Percentiles rank a stretch among this genome's conserved stretches.
phyloP scores from a whole-genome alignment of 2,888 invertebrate genomes.

The Cheilosia vernalis region DNA sequence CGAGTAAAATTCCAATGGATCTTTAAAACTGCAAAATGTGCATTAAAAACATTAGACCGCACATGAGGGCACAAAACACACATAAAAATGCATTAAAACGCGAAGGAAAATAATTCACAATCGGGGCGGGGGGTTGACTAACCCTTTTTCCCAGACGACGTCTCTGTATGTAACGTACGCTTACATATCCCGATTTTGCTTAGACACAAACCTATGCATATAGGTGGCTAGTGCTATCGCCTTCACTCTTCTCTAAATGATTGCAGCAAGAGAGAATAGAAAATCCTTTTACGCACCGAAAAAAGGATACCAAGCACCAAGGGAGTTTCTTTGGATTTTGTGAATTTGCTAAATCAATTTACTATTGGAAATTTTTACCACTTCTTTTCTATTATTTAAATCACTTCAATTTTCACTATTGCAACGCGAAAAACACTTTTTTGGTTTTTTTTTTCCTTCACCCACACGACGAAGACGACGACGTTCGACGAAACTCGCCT shows the following conservation, averaged over 20 bases:
- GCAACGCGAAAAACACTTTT: conserved; percentile 4
- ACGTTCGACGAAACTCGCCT: conserved; percentile 38
- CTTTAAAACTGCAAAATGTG: conserved; percentile 14
- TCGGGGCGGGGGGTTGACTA: conserved; percentile 56
- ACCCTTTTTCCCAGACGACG: conserved; percentile 61
- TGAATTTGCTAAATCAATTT: not conserved
- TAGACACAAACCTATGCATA: not conserved
- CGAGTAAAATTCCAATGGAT: conserved; percentile 45
- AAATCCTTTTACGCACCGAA: conserved; percentile 39
- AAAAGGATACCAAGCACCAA: conserved; percentile 11
- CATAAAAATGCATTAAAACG: not conserved
- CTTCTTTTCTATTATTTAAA: not conserved
- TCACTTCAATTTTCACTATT: not conserved
- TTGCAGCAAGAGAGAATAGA: conserved; percentile 10
- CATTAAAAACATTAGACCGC: conserved; percentile 19
- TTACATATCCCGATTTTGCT: conserved; percentile 49
- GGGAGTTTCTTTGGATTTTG: conserved; percentile 5
- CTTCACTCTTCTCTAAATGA: conserved; percentile 12
- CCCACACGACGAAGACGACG: conserved; percentile 51
- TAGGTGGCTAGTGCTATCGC: conserved; percentile 31
- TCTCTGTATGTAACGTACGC: conserved; percentile 2
- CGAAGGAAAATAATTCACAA: conserved; percentile 41
- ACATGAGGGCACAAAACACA: not conserved
- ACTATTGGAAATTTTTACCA: not conserved
- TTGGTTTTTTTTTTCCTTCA: conserved; percentile 37